Percentiles rank a stretch among this genome's conserved stretches.
Evolutionary conservation across 2,888 invertebrate genomes (phyloP).

Genomic region (Lypha dubia): DNA sequence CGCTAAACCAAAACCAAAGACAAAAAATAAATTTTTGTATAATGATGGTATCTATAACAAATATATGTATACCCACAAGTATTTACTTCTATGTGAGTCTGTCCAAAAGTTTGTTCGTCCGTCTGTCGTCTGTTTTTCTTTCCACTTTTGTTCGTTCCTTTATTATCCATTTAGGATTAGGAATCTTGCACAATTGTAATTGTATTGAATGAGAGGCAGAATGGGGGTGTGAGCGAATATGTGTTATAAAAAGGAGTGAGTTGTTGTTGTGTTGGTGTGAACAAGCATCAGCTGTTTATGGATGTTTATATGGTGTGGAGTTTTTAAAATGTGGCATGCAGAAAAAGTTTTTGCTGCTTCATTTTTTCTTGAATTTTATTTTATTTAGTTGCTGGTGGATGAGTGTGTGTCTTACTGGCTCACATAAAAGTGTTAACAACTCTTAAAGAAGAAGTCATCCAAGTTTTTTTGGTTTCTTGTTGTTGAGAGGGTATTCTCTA

Average conservation of each 20-base stretch:
- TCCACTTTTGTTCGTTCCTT: not conserved
- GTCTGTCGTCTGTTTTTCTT: constrained; percentile 11
- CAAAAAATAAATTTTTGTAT: constrained; percentile 55
- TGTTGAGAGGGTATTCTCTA: not conserved
- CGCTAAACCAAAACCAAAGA: constrained; percentile 68
- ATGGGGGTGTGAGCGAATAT: not conserved
- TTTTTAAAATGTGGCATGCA: constrained; percentile 65
- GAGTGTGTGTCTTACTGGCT: not conserved
- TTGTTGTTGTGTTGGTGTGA: constrained; percentile 44
- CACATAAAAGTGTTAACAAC: constrained; percentile 69
- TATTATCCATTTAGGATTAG: constrained; percentile 62
- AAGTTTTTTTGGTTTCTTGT: constrained; percentile 37
- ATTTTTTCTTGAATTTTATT: constrained; percentile 62
- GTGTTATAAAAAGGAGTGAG: constrained; percentile 46
- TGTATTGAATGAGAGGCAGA: constrained; percentile 22
- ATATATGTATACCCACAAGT: not conserved
- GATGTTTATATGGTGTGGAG: constrained; percentile 62
- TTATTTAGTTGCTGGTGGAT: constrained; percentile 29
- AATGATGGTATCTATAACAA: constrained; percentile 65
- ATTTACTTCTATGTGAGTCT: not conserved
- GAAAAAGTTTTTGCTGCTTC: constrained; percentile 58
- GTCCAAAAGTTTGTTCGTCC: not conserved
- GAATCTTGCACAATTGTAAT: constrained; percentile 44
- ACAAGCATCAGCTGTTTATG: constrained; percentile 70
- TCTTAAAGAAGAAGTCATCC: constrained; percentile 58